phyloP scores from a whole-genome alignment of 2,113 vertebrate genomes.

The Aegypius monachus region DNA sequence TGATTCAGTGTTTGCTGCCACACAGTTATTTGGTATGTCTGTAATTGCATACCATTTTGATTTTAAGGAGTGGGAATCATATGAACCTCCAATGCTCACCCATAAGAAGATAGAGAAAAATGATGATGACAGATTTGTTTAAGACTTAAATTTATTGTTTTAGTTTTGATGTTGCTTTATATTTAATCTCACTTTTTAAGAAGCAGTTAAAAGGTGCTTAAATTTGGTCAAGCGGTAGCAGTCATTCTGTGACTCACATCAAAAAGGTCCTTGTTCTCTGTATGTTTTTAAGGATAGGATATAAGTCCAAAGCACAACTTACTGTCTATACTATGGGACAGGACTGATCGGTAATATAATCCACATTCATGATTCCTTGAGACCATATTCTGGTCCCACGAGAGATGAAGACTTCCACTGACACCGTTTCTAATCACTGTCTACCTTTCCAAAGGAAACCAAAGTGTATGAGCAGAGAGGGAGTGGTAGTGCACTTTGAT shows the following conservation, averaged over 20 bases:
- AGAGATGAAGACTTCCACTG: not conserved
- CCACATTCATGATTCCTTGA: not conserved
- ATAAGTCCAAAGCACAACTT: not conserved
- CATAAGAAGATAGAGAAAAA: not conserved
- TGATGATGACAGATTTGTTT: not conserved
- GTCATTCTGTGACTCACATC: not conserved
- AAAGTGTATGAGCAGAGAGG: not conserved
- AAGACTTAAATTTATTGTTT: not conserved
- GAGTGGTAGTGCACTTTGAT: not conserved
- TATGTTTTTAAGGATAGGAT: not conserved
- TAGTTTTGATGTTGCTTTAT: not conserved
- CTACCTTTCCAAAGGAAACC: not conserved
- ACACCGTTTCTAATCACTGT: not conserved
- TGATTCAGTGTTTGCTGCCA: not conserved
- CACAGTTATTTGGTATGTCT: not conserved
- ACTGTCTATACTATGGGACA: not conserved
- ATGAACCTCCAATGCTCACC: not conserved
- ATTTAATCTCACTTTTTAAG: not conserved
- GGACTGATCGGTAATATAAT: not conserved
- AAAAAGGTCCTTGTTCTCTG: not conserved
- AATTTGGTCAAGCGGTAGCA: not conserved
- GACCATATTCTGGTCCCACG: not conserved
- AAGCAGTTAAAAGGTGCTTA: not conserved
- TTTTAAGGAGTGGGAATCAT: not conserved
- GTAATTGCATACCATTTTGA: not conserved